Evolutionary conservation across 2,888 invertebrate species (phyloP).

Genomic region (Meghimatium bilineatum): DNA sequence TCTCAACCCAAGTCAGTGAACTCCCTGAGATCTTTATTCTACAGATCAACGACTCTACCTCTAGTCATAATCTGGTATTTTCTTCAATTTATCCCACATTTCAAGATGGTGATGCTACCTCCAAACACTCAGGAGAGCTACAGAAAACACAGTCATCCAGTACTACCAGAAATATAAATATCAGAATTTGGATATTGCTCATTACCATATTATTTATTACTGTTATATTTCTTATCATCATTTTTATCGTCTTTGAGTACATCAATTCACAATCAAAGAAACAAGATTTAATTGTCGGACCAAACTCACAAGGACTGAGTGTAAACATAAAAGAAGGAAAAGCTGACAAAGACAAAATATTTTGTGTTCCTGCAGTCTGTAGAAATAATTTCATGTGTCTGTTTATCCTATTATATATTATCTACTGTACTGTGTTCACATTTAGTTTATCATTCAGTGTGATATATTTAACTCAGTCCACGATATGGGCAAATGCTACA

Average conservation of each 20-base stretch:
- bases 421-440: constrained; percentile 69
- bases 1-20: constrained; percentile 55
- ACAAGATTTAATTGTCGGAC: constrained; percentile 26
- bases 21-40: constrained; percentile 65
- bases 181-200: constrained; percentile 61
- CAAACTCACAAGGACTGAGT: constrained; percentile 34
- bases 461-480: constrained; percentile 64
- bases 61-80: constrained; percentile 63
- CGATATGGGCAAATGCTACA: constrained; percentile 58
- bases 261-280: constrained; percentile 27
- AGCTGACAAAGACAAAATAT: constrained; percentile 4
- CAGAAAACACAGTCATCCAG: neutral
- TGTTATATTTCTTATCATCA: constrained; percentile 49
- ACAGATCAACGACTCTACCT: constrained; percentile 64
- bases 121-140: neutral
- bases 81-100: constrained; percentile 61
- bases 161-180: neutral
- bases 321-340: constrained; percentile 55
- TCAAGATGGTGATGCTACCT: constrained; percentile 48
- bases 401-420: constrained; percentile 62
- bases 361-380: neutral
- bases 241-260: constrained; percentile 51
- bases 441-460: constrained; percentile 67
- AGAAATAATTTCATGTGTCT: constrained; percentile 52
- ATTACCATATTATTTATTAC: constrained; percentile 56